Evolutionary conservation across 2,888 invertebrate genomes (phyloP).

Genomic region (Scaptomyza reducta): DNA sequence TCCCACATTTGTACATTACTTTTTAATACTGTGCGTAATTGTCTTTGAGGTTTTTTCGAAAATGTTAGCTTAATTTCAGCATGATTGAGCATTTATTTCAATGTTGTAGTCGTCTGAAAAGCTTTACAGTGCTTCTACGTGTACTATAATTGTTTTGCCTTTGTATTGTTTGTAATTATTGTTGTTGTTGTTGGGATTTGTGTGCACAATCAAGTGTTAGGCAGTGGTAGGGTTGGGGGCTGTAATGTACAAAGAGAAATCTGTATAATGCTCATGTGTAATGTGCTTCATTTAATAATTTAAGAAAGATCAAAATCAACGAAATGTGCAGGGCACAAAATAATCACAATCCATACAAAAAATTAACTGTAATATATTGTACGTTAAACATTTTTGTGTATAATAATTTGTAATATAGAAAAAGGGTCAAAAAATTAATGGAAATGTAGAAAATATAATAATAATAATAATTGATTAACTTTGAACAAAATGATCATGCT

Average conservation of each 20-base stretch:
- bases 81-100: slow-evolving; percentile 74
- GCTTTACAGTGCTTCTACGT: slow-evolving; percentile 5
- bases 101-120: slow-evolving; percentile 57
- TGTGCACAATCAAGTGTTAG: not conserved
- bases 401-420: too few relatives aligned
- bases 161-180: slow-evolving; percentile 22
- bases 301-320: not conserved
- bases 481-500: too few relatives aligned
- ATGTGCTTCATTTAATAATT: not conserved
- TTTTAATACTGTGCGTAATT: slow-evolving; percentile 25
- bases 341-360: too few relatives aligned
- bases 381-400: too few relatives aligned
- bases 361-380: too few relatives aligned
- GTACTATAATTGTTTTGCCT: slow-evolving; percentile 23
- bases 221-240: not conserved
- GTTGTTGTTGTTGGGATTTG: slow-evolving; percentile 1
- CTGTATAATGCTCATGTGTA: not conserved
- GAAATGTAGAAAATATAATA: too few relatives aligned
- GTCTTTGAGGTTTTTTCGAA: slow-evolving; percentile 55
- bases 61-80: slow-evolving; percentile 73
- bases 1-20: not conserved
- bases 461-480: too few relatives aligned
- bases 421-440: too few relatives aligned
- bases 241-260: not conserved
- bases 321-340: not conserved